Base-by-base conservation (phyloP, 2,888 invertebrate species). In the Lysandra bellargus region DNA sequence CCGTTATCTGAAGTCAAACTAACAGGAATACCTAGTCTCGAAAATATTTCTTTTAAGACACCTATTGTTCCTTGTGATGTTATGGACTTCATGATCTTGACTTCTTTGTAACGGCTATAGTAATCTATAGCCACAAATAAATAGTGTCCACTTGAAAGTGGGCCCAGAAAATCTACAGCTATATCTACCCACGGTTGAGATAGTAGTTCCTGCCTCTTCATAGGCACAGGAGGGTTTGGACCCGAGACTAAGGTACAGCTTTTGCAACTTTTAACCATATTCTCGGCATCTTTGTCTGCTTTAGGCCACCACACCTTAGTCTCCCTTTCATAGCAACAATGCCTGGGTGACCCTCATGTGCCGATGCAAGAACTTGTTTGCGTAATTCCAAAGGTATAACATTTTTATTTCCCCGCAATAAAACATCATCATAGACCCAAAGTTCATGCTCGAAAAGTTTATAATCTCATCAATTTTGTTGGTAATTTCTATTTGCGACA, bases 391-490 rank as follows among this genome's bases (percentile, higher is more conserved):
- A 40, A 5, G 40, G 40, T 40, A 40, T 40, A 40, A 40, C 40
- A 4, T 5, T 40, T 78, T 78, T 82, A 2, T 49, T 84, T 1
- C 84, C 84, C 75, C 83, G 61, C 1, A 85, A 33, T 0, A 85
- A 40, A 2, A 86, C 82, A 23, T 83, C 80, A 0, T 81, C 85
- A 37, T 84, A 79, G 17, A 86, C 85, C 80, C 86, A 87, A 0
- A 88, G 76, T 81, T 89, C 87, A 4, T 76, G 61, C 78, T 84
- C 40, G 80, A 88, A 86, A 6, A 84, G 72, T 77, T 82, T 85
- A 40, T 82, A 85, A 0, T 1, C 23, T 23, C 23, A 23, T 23
- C 23, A 23, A 23, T 23, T 23, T 23, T 23, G 23, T 23, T 23
- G 23, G 23, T 23, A 23, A 23, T 23, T 23, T 23, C 23, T 23